Conservation (phyloP, 2,888 invertebrate genomes). For the Anthrax anthrax region DNA sequence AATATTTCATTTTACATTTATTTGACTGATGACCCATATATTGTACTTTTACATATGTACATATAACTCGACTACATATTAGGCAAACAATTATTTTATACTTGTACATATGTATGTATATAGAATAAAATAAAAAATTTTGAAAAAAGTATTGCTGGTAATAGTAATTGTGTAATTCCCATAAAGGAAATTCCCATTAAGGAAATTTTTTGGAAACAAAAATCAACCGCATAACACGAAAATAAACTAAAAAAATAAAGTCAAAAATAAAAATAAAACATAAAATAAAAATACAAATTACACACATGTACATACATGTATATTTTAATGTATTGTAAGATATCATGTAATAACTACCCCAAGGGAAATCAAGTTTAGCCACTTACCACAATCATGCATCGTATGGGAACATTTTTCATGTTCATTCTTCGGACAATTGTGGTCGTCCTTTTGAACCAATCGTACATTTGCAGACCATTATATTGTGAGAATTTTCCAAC, state of each 20-base stretch:
- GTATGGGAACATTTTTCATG: slow-evolving; percentile 41
- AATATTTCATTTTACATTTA: too few relatives aligned
- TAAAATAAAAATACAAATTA: too few relatives aligned
- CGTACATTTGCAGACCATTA: slow-evolving; percentile 14
- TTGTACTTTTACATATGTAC: background rate
- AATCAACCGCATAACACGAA: background rate
- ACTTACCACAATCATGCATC: slow-evolving; percentile 40
- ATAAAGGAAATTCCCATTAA: background rate
- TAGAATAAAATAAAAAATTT: too few relatives aligned
- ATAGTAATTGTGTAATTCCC: background rate
- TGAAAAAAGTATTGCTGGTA: too few relatives aligned
- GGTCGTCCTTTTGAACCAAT: slow-evolving; percentile 24
- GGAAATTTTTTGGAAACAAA: background rate
- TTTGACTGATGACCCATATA: too few relatives aligned
- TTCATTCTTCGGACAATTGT: slow-evolving; percentile 33
- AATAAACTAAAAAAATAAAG: too few relatives aligned
- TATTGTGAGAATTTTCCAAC: slow-evolving; percentile 37
- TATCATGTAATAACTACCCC: slow-evolving; percentile 8
- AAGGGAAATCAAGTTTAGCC: slow-evolving; percentile 10
- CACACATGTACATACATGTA: too few relatives aligned
- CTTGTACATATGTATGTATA: too few relatives aligned
- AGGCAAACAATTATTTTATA: too few relatives aligned
- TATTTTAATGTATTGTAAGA: too few relatives aligned
- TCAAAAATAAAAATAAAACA: too few relatives aligned
- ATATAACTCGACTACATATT: too few relatives aligned